These are phyloP conservation scores for Petrophora chlorosata DNA, from an alignment of 2,888 invertebrate species.

Conservation along the genomic window DNA sequence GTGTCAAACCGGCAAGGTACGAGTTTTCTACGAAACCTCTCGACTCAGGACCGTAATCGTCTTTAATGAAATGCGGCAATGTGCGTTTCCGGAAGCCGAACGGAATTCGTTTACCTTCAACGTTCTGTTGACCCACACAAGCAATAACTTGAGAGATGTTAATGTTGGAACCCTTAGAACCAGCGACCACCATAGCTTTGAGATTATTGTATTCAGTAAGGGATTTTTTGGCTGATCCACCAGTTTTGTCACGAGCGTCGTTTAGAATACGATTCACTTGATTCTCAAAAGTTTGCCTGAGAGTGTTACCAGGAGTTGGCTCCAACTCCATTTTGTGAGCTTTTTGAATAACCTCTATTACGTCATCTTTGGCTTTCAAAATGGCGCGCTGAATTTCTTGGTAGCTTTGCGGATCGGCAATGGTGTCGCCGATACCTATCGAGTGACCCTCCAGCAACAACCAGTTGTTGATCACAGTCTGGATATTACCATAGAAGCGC, in stretches of 20 bases:
- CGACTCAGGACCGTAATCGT: conserved; percentile 99
- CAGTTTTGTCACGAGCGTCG: conserved; percentile 99
- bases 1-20: conserved; percentile 99
- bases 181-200: conserved; percentile 99
- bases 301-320: conserved; percentile 99
- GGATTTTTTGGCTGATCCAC: conserved; percentile 99
- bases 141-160: conserved; percentile 99
- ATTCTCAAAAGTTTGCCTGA: conserved; percentile 99
- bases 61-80: conserved; percentile 99
- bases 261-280: conserved; percentile 99
- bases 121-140: conserved; percentile 99
- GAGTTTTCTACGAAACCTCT: conserved; percentile 99
- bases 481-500: conserved; percentile 99
- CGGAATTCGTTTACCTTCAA: conserved; percentile 99
- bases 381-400: conserved; percentile 99
- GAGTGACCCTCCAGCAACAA: conserved; percentile 97
- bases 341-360: conserved; percentile 99
- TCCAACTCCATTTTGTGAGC: conserved; percentile 99
- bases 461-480: conserved; percentile 99
- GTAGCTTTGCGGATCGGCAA: conserved; percentile 99
- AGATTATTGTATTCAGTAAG: conserved; percentile 99
- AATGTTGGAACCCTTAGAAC: conserved; percentile 99
- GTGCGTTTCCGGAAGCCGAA: conserved; percentile 99
- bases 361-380: conserved; percentile 99
- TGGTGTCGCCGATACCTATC: conserved; percentile 99